Evolutionary conservation across 2,888 invertebrate species (phyloP).

Genomic region (Desoria tigrina): DNA sequence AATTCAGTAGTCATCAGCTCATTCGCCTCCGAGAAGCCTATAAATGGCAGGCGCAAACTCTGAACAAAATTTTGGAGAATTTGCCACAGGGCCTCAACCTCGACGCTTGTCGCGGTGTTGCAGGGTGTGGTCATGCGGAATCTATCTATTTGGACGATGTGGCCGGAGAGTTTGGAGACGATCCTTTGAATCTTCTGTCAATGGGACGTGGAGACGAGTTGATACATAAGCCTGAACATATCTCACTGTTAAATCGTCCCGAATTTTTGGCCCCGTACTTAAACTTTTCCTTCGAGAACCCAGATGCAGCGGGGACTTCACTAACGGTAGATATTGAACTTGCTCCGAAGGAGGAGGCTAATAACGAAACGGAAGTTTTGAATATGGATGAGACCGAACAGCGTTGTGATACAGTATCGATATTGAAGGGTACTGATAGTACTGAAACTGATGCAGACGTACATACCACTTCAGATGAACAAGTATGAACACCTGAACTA

Average conservation of each 20-base stretch:
- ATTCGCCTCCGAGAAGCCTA: constrained; percentile 85
- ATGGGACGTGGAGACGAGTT: neutral
- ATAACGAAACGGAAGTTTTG: neutral
- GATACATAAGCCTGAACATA: constrained; percentile 45
- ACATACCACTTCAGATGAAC: neutral
- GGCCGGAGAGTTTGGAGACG: neutral
- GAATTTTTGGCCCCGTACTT: constrained; percentile 39
- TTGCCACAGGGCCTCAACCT: constrained; percentile 64
- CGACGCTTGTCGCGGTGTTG: constrained; percentile 70
- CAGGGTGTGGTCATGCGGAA: constrained; percentile 75
- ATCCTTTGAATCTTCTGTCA: constrained; percentile 8
- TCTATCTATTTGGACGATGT: constrained; percentile 67
- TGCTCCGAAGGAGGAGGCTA: constrained; percentile 32
- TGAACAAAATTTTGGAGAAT: constrained; percentile 91
- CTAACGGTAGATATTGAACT: neutral
- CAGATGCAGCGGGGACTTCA: neutral
- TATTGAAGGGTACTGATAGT: constrained; percentile 11
- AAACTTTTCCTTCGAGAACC: neutral
- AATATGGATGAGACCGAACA: neutral
- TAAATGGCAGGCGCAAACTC: constrained; percentile 92
- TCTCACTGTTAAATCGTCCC: constrained; percentile 47
- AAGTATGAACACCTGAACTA: too few relatives aligned
- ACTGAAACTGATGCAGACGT: constrained; percentile 5
- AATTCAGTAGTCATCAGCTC: constrained; percentile 91
- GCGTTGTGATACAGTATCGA: neutral